Evolutionary conservation across 1,140 invertebrate genomes (phyloP).

Genomic region (Trinorchestia longiramus): DNA sequence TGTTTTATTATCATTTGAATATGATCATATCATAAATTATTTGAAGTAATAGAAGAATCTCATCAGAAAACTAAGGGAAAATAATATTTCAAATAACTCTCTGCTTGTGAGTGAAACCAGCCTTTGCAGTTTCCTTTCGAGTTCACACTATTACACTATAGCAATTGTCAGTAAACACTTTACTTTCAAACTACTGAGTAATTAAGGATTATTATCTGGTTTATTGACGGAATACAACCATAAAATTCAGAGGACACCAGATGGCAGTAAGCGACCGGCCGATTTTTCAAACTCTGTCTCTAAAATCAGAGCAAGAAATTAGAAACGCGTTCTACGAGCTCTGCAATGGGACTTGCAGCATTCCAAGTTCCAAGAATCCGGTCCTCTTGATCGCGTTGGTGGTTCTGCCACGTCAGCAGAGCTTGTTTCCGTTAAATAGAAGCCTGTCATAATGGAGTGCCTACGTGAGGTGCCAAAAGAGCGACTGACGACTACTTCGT

Average conservation of each 20-base stretch:
- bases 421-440: not conserved
- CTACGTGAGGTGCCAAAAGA: not conserved
- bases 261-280: not conserved
- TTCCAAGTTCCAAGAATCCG: constrained; percentile 9
- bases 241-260: not conserved
- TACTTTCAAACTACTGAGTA: not conserved
- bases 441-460: constrained; percentile 34
- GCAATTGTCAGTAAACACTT: not conserved
- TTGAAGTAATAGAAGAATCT: not conserved
- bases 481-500: not conserved
- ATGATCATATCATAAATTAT: not conserved
- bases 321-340: not conserved
- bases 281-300: not conserved
- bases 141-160: not conserved
- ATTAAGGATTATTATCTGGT: not conserved
- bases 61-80: not conserved
- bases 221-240: not conserved
- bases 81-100: not conserved
- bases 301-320: not conserved
- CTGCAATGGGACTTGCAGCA: not conserved
- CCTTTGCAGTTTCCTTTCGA: not conserved
- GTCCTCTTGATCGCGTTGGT: constrained; percentile 1
- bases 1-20: not conserved
- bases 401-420: constrained; percentile 26
- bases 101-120: not conserved